A percentile compares a stretch with the other conserved stretches of the same genome.
These are phyloP conservation scores for Pseudolaguvia tuberculata DNA, from an alignment of 2,113 vertebrate genomes.

Conservation along the genomic window DNA sequence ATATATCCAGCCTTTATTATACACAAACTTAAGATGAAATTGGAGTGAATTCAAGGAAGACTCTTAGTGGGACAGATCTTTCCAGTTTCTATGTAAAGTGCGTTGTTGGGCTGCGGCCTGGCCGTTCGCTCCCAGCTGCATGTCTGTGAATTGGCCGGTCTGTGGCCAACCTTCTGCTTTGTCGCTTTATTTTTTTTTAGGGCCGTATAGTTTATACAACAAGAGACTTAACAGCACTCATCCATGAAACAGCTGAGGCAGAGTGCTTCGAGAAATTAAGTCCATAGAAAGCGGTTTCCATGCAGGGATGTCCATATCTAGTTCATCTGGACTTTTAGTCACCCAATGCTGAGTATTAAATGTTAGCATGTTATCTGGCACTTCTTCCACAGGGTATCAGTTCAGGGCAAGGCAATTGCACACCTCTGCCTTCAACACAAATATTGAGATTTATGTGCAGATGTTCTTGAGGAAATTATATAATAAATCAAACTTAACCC, in stretches of 20 bases:
- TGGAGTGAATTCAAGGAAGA: conserved; percentile 50
- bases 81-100: conserved; percentile 63
- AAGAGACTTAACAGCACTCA: conserved; percentile 4
- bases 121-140: background rate
- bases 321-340: conserved; percentile 4
- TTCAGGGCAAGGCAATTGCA: conserved; percentile 1
- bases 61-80: conserved; percentile 35
- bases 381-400: conserved; percentile 15
- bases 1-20: conserved; percentile 7
- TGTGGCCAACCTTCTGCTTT: background rate
- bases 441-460: conserved; percentile 1
- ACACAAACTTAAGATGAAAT: conserved; percentile 5
- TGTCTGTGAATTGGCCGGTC: background rate
- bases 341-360: conserved; percentile 3
- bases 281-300: background rate
- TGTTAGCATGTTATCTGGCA: conserved; percentile 11
- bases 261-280: background rate
- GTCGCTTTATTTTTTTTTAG: conserved; percentile 31
- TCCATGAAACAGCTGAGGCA: conserved; percentile 9
- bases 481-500: conserved; percentile 27
- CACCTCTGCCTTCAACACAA: background rate
- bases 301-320: conserved; percentile 2
- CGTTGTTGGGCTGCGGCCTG: conserved; percentile 19
- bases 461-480: background rate
- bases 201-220: conserved; percentile 27